A percentile compares a stretch with the other conserved stretches of the same genome.
phyloP scores from a whole-genome alignment of 2,888 invertebrate genomes.

The Leptinotarsa juncta region DNA sequence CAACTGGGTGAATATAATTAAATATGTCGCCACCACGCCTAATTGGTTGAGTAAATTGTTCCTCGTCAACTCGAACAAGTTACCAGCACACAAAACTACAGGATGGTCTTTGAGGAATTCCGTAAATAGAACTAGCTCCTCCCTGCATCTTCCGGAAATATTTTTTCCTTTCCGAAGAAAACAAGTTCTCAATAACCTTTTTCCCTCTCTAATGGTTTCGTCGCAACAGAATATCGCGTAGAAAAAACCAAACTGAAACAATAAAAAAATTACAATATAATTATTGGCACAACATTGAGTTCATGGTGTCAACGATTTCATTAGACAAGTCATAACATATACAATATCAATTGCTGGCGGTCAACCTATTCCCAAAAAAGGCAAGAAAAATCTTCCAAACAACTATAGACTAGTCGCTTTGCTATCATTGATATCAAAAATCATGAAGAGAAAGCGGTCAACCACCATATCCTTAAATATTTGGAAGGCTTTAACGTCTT shows the following conservation, averaged over 20 bases:
- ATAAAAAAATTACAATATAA: neutral
- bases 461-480: too few species aligned
- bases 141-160: neutral
- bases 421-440: too few species aligned
- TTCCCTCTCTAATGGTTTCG: neutral
- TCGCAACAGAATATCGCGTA: neutral
- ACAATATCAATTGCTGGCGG: too few species aligned
- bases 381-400: too few species aligned
- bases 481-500: too few species aligned
- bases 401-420: too few species aligned
- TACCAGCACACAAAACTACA: neutral
- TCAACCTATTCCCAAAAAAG: too few species aligned
- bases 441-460: too few species aligned
- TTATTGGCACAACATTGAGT: too few species aligned
- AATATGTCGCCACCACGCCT: neutral
- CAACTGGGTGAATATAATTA: neutral
- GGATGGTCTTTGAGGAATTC: neutral
- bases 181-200: neutral
- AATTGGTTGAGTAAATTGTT: neutral
- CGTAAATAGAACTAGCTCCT: neutral
- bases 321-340: too few species aligned
- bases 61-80: neutral
- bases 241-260: slow-evolving; percentile 5
- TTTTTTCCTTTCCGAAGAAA: neutral
- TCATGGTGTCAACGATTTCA: too few species aligned